These are phyloP conservation scores for Myathropa florea DNA, from an alignment of 2,888 invertebrate species.

Conservation along the genomic window DNA sequence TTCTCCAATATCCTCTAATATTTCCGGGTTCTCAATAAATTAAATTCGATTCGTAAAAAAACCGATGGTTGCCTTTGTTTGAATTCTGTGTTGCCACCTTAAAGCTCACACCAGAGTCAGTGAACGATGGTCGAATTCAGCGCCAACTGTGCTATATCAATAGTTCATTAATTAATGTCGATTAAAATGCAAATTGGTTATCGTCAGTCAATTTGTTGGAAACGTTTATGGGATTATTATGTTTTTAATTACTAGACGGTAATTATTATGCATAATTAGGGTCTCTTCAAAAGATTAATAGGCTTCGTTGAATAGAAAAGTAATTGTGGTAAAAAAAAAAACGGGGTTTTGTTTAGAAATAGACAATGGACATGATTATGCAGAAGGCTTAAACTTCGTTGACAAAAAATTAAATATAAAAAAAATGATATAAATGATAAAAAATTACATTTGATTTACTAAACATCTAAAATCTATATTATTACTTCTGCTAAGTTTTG, in stretches of 20 bases:
- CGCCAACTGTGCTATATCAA: conserved; percentile 25
- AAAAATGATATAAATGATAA: too few species aligned
- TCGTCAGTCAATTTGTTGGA: conserved; percentile 49
- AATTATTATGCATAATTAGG: conserved; percentile 33
- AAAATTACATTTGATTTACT: too few species aligned
- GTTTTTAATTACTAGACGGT: conserved; percentile 36
- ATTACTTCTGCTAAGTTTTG: too few species aligned
- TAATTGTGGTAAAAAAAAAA: background rate
- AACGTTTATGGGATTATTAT: conserved; percentile 47
- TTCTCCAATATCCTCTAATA: background rate
- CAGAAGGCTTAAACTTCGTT: background rate
- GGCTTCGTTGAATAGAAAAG: background rate
- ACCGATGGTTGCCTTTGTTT: background rate
- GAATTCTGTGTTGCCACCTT: background rate
- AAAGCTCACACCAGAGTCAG: background rate
- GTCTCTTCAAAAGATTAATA: background rate
- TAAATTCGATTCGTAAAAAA: background rate
- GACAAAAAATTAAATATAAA: too few species aligned
- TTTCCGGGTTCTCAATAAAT: background rate
- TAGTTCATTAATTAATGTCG: conserved; percentile 45
- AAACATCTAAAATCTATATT: too few species aligned
- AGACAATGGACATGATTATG: background rate
- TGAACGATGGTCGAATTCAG: conserved; percentile 1
- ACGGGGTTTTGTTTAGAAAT: background rate
- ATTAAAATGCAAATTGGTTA: conserved; percentile 62